A percentile compares a stretch with the other conserved stretches of the same genome.
phyloP scores from a whole-genome alignment of 2,888 invertebrate species.

The Acleris emargana region DNA sequence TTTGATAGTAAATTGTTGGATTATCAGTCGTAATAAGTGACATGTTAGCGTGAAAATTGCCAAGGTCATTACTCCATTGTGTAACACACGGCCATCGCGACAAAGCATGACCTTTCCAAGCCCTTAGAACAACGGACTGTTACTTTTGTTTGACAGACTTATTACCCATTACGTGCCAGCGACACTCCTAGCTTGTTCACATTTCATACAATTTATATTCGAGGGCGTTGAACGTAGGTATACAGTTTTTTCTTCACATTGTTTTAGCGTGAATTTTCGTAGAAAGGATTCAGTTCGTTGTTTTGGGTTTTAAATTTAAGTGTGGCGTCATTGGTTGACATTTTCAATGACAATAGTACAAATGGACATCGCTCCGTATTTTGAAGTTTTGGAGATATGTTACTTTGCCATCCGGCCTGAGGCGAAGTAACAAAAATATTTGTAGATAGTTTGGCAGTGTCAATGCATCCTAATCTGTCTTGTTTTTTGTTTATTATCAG shows the following conservation, averaged over 20 bases:
- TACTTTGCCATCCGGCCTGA: slow-evolving; percentile 1
- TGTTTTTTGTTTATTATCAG: slow-evolving; percentile 20
- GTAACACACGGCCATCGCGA: slow-evolving; percentile 15
- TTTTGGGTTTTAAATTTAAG: neutral
- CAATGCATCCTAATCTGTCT: slow-evolving; percentile 26
- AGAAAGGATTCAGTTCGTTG: slow-evolving; percentile 6
- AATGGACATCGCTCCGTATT: neutral
- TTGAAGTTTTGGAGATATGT: slow-evolving; percentile 4
- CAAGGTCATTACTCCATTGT: slow-evolving; percentile 30
- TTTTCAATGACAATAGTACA: neutral
- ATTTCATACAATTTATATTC: too few relatives aligned
- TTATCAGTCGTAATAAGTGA: neutral
- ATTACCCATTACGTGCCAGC: neutral
- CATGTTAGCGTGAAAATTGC: slow-evolving; percentile 23
- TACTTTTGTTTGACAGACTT: slow-evolving; percentile 26
- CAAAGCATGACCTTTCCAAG: slow-evolving; percentile 34
- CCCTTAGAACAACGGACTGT: slow-evolving; percentile 35
- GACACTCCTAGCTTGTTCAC: too few relatives aligned
- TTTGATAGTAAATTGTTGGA: neutral
- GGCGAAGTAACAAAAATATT: slow-evolving; percentile 5
- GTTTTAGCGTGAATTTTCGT: slow-evolving; percentile 19
- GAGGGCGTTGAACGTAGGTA: slow-evolving; percentile 1
- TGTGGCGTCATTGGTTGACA: neutral
- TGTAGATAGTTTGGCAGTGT: slow-evolving; percentile 15
- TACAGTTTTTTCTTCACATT: slow-evolving; percentile 29